phyloP scores from a whole-genome alignment of 2,113 vertebrate species.

The Tinamus guttatus region DNA sequence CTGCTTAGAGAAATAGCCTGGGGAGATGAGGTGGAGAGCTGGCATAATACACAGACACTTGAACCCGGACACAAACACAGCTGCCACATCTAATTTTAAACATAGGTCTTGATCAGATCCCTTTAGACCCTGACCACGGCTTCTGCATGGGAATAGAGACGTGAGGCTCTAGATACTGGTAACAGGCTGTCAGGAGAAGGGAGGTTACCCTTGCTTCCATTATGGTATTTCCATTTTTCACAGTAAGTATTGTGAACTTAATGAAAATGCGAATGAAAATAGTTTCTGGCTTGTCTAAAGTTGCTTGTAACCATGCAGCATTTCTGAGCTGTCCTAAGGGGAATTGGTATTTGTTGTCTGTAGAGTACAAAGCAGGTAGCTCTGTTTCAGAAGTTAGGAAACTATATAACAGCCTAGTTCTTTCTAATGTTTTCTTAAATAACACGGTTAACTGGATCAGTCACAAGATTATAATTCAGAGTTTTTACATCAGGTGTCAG shows the following conservation, averaged over 20 bases:
- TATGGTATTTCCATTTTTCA: conserved; percentile 74
- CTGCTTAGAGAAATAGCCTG: neutral
- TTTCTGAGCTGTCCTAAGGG: neutral
- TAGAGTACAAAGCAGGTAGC: neutral
- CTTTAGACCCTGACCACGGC: neutral
- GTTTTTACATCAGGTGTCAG: conserved; percentile 1
- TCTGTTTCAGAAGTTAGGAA: neutral
- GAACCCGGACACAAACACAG: conserved; percentile 48
- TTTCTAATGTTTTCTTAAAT: neutral
- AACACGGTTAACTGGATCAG: neutral
- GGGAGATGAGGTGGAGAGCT: neutral
- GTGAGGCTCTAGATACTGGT: neutral
- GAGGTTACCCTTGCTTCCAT: neutral
- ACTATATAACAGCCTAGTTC: neutral
- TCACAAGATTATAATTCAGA: neutral
- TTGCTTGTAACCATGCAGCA: neutral
- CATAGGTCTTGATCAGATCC: neutral
- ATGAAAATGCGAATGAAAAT: neutral
- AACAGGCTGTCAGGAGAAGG: conserved; percentile 1
- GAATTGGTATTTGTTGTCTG: neutral
- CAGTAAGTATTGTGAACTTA: conserved; percentile 47
- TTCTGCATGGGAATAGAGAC: neutral
- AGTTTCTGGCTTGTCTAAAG: neutral
- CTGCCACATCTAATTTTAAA: conserved; percentile 76
- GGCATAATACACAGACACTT: neutral